Conservation (phyloP, 1,140 invertebrate genomes). For the Drosophila aff. region DNA sequence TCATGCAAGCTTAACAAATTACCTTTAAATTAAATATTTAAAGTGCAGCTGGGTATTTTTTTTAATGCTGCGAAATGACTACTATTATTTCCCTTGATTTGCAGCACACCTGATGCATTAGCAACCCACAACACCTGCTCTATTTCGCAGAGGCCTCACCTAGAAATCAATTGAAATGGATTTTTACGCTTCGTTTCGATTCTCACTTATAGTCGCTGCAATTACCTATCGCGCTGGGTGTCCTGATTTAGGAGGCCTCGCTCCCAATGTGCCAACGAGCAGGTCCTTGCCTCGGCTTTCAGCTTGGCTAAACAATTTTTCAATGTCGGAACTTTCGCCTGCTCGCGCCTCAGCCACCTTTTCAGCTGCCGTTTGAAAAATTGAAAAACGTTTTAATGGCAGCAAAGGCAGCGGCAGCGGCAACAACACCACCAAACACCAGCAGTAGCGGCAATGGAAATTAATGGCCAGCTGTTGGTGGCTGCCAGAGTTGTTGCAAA, state of each 20-base stretch:
- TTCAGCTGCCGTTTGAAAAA: conserved; percentile 65
- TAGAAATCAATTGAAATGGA: conserved; percentile 10
- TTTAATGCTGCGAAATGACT: too few species aligned
- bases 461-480: conserved; percentile 69
- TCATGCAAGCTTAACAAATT: rapidly evolving
- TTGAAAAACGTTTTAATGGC: conserved; percentile 80
- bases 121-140: not conserved
- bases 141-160: too few species aligned
- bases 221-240: conserved; percentile 13
- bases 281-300: conserved; percentile 16
- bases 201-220: conserved; percentile 16
- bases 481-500: conserved; percentile 47
- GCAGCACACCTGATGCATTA: conserved; percentile 8
- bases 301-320: conserved; percentile 70
- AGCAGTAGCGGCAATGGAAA: conserved; percentile 63
- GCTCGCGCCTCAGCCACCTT: conserved; percentile 32
- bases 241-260: conserved; percentile 29
- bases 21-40: not conserved
- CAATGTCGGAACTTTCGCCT: conserved; percentile 71
- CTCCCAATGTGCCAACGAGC: conserved; percentile 15
- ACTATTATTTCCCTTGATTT: not conserved
- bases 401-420: not conserved
- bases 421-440: not conserved
- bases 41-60: not conserved
- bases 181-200: conserved; percentile 11